Percentiles rank a stretch among this genome's conserved stretches.
Conservation (phyloP, 1,140 invertebrate species). For the Pararge aegeria region DNA sequence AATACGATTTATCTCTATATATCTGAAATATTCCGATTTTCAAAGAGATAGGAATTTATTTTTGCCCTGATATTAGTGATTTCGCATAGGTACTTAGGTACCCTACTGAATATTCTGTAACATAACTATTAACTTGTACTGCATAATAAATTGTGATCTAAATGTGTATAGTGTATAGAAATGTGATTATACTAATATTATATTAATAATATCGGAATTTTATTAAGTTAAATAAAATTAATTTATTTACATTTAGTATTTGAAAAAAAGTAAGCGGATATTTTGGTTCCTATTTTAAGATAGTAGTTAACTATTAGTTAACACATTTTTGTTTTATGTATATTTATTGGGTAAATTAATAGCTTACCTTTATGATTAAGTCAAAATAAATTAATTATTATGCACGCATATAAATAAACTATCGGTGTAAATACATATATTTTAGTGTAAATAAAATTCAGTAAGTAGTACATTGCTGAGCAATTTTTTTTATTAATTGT, state of each 20-base stretch:
- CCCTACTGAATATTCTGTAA: too few relatives aligned
- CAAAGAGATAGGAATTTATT: too few relatives aligned
- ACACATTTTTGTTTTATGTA: slow-evolving; percentile 45
- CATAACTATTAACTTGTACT: neutral
- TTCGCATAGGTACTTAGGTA: too few relatives aligned
- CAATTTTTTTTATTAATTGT: neutral
- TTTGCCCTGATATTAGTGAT: too few relatives aligned
- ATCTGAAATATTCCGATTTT: too few relatives aligned
- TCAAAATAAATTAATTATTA: neutral
- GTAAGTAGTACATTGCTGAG: neutral
- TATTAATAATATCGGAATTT: slow-evolving; percentile 31
- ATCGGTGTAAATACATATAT: neutral
- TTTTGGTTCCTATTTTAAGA: slow-evolving; percentile 77
- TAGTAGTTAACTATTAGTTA: slow-evolving; percentile 42
- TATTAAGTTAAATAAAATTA: slow-evolving; percentile 59
- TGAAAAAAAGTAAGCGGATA: slow-evolving; percentile 29
- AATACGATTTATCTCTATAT: too few relatives aligned
- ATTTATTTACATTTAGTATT: slow-evolving; percentile 62
- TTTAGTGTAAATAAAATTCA: neutral
- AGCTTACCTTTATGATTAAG: slow-evolving; percentile 11
- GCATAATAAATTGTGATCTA: slow-evolving; percentile 44
- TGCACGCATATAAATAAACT: neutral
- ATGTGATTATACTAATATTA: slow-evolving; percentile 41
- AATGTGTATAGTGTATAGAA: slow-evolving; percentile 62
- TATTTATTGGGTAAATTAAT: slow-evolving; percentile 55